Evolutionary conservation across 2,113 vertebrate species (phyloP).

Genomic region (Colinus virginianus): DNA sequence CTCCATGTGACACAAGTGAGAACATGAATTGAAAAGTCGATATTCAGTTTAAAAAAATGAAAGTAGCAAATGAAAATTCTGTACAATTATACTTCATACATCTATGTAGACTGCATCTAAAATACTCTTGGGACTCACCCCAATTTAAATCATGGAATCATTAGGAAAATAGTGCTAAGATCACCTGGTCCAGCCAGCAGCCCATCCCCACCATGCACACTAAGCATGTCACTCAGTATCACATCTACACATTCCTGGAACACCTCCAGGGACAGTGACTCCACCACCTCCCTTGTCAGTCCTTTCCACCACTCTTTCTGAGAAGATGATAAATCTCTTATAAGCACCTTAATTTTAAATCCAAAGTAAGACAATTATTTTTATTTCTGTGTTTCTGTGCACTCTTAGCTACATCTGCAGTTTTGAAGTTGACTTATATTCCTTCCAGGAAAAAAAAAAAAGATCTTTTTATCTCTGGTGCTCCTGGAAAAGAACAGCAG

Average conservation of each 20-base stretch:
- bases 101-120: neutral
- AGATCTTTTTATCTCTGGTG: constrained; percentile 8
- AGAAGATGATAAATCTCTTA: neutral
- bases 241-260: too few species aligned
- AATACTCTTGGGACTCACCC: neutral
- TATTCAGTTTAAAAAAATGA: neutral
- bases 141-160: neutral
- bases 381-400: neutral
- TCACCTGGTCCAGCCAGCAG: too few species aligned
- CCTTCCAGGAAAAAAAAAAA: neutral
- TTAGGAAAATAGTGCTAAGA: too few species aligned
- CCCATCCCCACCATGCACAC: too few species aligned
- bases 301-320: too few species aligned
- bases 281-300: too few species aligned
- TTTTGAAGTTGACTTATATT: constrained; percentile 21
- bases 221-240: too few species aligned
- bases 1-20: neutral
- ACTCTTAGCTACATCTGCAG: neutral
- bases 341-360: neutral
- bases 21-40: neutral
- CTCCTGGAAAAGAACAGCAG: neutral
- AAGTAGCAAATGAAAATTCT: neutral
- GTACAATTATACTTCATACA: neutral
- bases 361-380: neutral
- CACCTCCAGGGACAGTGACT: too few species aligned